phyloP scores from a whole-genome alignment of 2,113 vertebrate species.

The Cyanistes caeruleus region DNA sequence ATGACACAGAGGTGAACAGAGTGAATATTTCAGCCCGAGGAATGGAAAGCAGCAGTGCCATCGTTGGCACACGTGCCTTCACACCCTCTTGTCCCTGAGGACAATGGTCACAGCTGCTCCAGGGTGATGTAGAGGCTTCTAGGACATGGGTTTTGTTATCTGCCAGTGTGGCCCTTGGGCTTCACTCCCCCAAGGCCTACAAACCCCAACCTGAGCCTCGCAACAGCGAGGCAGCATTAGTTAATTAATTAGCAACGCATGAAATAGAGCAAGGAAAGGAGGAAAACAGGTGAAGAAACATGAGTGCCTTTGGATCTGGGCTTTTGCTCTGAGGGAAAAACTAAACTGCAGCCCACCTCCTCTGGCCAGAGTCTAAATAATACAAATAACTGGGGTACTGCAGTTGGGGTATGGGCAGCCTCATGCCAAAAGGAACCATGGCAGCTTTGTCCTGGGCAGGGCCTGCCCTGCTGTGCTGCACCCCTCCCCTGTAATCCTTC shows the following conservation, averaged over 20 bases:
- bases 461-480: background rate
- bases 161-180: background rate
- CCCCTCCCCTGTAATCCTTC: background rate
- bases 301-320: background rate
- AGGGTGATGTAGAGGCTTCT: background rate
- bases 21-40: background rate
- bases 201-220: slow-evolving; percentile 1
- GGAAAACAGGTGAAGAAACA: background rate
- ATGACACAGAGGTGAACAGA: slow-evolving; percentile 8
- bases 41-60: background rate
- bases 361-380: background rate
- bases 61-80: background rate
- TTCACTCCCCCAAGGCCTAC: background rate
- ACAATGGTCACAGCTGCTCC: background rate
- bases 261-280: background rate
- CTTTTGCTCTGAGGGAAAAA: background rate
- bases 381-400: background rate
- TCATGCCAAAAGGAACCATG: accelerated
- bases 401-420: background rate
- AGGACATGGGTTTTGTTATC: background rate
- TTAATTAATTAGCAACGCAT: background rate
- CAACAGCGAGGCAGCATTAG: background rate
- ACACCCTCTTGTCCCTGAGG: slow-evolving; percentile 16
- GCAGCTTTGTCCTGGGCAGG: background rate
- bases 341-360: background rate